Evolutionary conservation across 2,113 vertebrate genomes (phyloP), one percentile per base, ranked within the genome.

Genomic region (Anoura caudifer): DNA sequence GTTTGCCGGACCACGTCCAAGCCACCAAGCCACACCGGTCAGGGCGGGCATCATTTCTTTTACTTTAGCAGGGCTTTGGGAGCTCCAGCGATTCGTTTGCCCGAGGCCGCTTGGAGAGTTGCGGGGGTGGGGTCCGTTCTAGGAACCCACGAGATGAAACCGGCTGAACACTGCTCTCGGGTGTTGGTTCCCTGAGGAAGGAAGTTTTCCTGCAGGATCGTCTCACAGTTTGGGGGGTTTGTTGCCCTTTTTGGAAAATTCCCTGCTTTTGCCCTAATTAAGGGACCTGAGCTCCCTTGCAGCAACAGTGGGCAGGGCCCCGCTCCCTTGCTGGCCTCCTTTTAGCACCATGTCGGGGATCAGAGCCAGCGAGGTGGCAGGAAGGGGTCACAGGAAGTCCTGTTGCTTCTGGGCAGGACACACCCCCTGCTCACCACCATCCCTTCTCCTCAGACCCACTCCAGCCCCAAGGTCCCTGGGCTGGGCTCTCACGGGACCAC

Each of bases 41-140:
- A 8, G 54, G 20, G 54, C 2, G 54, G 20, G 56, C 22, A 24
- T 24, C 56, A 4, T 2, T 63, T 79, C 14, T 69, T 13, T 20
- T 8, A 31, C 24, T 31, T 54, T 11, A 3, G 26, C 11, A 41
- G 33, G 6, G 36, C 1, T 22, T 3, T 47, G 19, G 24, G 61
- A 38, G 31, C 73, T 19, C 43, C 4, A 0, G 24, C 4, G 2
- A 24, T 59, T 59, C 8, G 20, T 17, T 16, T 67, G 16, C 15
- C 45, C 76, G 2, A 20, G 16, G 33, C 41, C 0, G 0, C 16
- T 6, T 4, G 1, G 11, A 45, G 56, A 31, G 28, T 28, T 1
- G 22, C 19, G 13, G 65, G n/a, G 15, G 54, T n/a, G n/a, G 59
- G 38, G 7, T 56, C 0, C 0, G 50, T 59, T 54, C 56, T 1